These are phyloP conservation scores for Aporophyla lueneburgensis DNA, from an alignment of 2,888 invertebrate species.

Conservation along the genomic window DNA sequence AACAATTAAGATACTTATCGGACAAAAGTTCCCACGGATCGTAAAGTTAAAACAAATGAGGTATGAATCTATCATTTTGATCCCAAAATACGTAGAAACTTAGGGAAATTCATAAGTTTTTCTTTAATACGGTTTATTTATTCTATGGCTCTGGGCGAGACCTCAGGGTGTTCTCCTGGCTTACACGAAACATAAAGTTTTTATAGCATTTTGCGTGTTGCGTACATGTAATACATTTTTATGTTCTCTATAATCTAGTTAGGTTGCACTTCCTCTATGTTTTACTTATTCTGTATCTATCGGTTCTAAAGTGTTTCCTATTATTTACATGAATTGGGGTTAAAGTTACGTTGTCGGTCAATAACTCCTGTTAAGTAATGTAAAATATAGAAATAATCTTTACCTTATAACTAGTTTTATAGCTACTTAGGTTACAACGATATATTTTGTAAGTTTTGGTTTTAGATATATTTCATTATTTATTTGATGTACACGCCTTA, in stretches of 20 bases:
- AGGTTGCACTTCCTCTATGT: slow-evolving; percentile 27
- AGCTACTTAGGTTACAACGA: background rate
- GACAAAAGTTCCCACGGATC: no score
- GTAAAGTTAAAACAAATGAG: no score
- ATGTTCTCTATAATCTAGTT: slow-evolving; percentile 56
- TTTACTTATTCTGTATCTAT: slow-evolving; percentile 24
- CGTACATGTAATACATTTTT: slow-evolving; percentile 58
- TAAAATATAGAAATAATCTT: background rate
- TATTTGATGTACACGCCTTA: no score
- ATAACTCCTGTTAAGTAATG: background rate
- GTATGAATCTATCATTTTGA: no score
- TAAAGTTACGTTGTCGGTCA: background rate
- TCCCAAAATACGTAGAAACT: no score
- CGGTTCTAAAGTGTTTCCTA: background rate
- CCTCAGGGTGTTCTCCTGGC: slow-evolving; percentile 80
- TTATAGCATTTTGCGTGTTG: slow-evolving; percentile 80
- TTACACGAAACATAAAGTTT: slow-evolving; percentile 84
- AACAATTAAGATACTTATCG: no score
- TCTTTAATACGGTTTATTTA: background rate
- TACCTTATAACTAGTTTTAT: background rate
- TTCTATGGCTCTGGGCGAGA: slow-evolving; percentile 68
- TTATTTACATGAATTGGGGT: background rate
- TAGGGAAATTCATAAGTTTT: background rate
- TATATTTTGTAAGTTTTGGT: background rate
- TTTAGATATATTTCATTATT: no score